Percentiles rank a stretch among this genome's conserved stretches.
phyloP scores from a whole-genome alignment of 2,797 vertebrate species.

The Vultur gryphus region DNA sequence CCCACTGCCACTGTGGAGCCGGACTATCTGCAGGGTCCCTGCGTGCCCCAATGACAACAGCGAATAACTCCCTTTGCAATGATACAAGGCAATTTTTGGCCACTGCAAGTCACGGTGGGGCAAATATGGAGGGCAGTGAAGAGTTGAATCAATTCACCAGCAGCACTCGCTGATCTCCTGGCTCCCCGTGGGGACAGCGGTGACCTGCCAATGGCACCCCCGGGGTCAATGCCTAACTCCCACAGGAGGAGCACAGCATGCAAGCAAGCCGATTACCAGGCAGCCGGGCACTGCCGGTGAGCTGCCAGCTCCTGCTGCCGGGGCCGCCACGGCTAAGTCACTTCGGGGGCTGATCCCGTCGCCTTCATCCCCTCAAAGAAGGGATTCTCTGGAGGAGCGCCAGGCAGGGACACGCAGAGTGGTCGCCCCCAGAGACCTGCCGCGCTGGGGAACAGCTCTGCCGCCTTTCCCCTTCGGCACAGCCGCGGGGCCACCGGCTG shows the following conservation, averaged over 20 bases:
- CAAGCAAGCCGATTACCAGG: not conserved
- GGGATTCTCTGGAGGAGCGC: not conserved
- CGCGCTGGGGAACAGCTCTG: not conserved
- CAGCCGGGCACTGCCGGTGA: rapidly evolving
- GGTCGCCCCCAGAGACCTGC: not conserved
- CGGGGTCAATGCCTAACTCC: not conserved
- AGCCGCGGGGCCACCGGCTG: not conserved
- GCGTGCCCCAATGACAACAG: rapidly evolving
- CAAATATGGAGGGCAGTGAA: not conserved
- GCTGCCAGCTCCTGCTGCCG: not conserved
- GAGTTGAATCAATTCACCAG: not conserved
- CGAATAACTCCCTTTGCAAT: not conserved
- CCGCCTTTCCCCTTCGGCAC: not conserved
- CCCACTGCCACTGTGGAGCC: not conserved
- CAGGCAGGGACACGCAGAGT: not conserved
- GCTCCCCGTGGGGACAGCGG: not conserved
- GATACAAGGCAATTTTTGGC: not conserved
- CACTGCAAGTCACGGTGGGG: not conserved
- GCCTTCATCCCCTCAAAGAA: not conserved
- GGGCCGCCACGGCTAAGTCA: not conserved
- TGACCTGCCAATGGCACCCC: not conserved
- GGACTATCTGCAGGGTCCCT: not conserved
- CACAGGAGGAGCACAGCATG: not conserved
- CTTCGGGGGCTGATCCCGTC: not conserved
- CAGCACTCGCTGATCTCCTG: not conserved